Base-by-base conservation (phyloP, 2,797 vertebrate genomes). In the Diceros bicornis region DNA sequence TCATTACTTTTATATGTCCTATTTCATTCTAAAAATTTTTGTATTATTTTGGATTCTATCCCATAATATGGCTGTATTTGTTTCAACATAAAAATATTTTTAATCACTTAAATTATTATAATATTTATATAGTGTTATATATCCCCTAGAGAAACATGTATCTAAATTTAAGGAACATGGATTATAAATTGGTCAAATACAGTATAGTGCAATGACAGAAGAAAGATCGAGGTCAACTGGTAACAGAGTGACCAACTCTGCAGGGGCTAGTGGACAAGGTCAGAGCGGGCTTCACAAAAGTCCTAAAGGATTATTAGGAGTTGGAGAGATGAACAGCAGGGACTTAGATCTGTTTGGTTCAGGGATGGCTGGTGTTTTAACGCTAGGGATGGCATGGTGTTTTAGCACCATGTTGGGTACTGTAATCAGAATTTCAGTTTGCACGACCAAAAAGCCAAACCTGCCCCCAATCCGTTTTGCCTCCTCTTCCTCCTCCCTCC, bases 1-100 rank as follows among this genome's bases (percentile, higher is more conserved):
- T 84, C 61, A 77, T 89, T 91, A 83, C 89, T 89, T 95, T 89
- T 75, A 55, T 55, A 66, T 37, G 72, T 75, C 29, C 41, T 92
- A 27, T 89, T 87, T 95, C 78, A 84, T 88, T 79, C 71, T 89
- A 86, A 96, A 93, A 68, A 27, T 57, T 81, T 1, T 52, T 74
- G 4, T 66, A 62, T 78, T 72, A 72, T 69, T 89, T 91, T 52
- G 61, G 85, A 79, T 88, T n/a, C 41, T 68, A 74, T 90, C 91
- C 78, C 37, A 74, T 61, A 75, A 83, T 75, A 74, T 94, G 34
- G 34, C 25, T 69, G 2, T 64, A 71, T 79, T 84, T 57, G 11
- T 88, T 85, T 94, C n/a, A 85, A 94, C 17, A 64, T 71, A 62
- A 72, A 95, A 37, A 52, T 57, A 68, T 29, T 88, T 87, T 79